Conservation (phyloP, 2,888 invertebrate species). For the Caenorhabditis sp. region DNA sequence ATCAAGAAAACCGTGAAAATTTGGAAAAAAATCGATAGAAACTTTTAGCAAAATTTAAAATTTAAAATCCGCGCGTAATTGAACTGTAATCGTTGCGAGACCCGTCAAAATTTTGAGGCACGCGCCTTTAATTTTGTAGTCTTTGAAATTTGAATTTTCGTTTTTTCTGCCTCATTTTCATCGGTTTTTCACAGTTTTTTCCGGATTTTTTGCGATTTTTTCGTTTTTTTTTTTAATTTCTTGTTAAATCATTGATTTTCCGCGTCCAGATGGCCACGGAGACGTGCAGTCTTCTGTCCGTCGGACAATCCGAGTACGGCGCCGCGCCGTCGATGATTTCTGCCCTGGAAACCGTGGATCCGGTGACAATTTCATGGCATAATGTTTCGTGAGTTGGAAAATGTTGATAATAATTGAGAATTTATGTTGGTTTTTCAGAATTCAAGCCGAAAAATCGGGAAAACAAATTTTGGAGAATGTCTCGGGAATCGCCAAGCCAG, state of each 20-base stretch:
- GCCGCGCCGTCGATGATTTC: constrained; percentile 66
- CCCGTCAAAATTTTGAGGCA: not conserved
- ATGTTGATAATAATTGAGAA: not conserved
- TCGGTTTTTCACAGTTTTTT: not conserved
- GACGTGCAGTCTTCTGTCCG: constrained; percentile 70
- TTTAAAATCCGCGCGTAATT: not conserved
- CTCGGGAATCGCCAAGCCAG: constrained; percentile 76
- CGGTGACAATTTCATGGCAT: constrained; percentile 77
- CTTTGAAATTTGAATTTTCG: constrained; percentile 5
- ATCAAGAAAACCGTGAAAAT: constrained; percentile 11
- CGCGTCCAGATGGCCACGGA: constrained; percentile 55
- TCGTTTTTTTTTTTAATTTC: too few relatives aligned
- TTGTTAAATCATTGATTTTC: not conserved
- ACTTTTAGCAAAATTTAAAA: not conserved
- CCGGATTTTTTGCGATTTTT: not conserved
- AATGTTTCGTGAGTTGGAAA: constrained; percentile 61
- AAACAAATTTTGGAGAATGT: constrained; percentile 68
- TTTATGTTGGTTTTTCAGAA: constrained; percentile 47
- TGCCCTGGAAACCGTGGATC: constrained; percentile 73
- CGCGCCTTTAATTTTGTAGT: too few relatives aligned
- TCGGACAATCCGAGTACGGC: constrained; percentile 69
- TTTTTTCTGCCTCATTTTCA: not conserved
- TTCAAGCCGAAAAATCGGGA: constrained; percentile 48
- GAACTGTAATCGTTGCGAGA: constrained; percentile 2
- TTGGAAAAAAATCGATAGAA: too few relatives aligned